Evolutionary conservation across 2,113 vertebrate genomes (phyloP).

Genomic region (Cheirogaleus medius): DNA sequence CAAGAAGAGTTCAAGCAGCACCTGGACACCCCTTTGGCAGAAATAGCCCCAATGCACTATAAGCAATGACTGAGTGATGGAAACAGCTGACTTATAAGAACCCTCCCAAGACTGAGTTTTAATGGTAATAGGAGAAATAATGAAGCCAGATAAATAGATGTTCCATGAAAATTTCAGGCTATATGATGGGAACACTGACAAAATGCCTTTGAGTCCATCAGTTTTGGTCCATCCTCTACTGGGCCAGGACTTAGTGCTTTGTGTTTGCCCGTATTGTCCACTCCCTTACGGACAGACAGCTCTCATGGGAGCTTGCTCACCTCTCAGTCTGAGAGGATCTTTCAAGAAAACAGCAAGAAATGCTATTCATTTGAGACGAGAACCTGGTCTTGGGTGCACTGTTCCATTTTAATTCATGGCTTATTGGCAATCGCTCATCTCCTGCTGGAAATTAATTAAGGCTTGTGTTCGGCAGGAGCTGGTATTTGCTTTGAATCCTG

Average conservation of each 20-base stretch:
- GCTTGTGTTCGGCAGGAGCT: slow-evolving; percentile 45
- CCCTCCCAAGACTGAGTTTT: neutral
- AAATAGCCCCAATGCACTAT: neutral
- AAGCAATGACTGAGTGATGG: neutral
- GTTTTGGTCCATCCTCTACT: neutral
- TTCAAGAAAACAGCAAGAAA: slow-evolving; percentile 70
- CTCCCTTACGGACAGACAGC: neutral
- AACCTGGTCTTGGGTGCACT: slow-evolving; percentile 39
- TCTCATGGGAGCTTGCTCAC: neutral
- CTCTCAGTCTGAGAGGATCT: slow-evolving; percentile 31
- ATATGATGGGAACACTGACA: neutral
- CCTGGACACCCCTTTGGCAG: neutral
- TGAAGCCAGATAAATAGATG: neutral
- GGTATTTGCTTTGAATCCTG: slow-evolving; percentile 69
- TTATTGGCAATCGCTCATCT: slow-evolving; percentile 65
- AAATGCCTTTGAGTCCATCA: neutral
- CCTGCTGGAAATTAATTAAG: slow-evolving; percentile 78
- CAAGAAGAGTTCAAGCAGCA: neutral
- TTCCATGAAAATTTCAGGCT: neutral
- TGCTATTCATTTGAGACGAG: slow-evolving; percentile 33
- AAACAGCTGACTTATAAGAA: neutral
- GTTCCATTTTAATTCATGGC: slow-evolving; percentile 63
- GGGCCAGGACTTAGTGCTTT: neutral
- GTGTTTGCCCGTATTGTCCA: neutral
- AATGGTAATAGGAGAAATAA: neutral